Conservation (phyloP, 2,888 invertebrate genomes). For the Tetrapedia diversipes region DNA sequence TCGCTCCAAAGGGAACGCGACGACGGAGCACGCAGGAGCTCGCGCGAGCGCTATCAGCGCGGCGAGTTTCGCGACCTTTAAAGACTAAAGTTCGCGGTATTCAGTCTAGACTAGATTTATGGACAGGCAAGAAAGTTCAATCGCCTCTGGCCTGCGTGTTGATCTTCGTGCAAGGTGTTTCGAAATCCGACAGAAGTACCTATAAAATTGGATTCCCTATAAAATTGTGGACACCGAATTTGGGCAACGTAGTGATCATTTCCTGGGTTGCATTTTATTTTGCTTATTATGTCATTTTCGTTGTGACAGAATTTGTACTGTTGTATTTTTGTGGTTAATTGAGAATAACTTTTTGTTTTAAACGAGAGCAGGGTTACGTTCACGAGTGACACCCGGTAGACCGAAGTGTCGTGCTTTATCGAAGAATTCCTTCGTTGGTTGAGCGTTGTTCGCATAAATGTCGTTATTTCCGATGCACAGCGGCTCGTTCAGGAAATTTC, state of each 20-base stretch:
- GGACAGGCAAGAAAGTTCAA: slow-evolving; percentile 77
- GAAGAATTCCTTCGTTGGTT: slow-evolving; percentile 26
- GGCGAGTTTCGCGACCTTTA: slow-evolving; percentile 80
- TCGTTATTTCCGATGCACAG: slow-evolving; percentile 31
- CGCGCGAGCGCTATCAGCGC: slow-evolving; percentile 58
- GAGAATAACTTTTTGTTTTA: too few species aligned
- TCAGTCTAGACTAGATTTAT: slow-evolving; percentile 77
- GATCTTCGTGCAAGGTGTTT: slow-evolving; percentile 55
- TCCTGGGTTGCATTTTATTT: too few species aligned
- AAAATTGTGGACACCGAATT: too few species aligned
- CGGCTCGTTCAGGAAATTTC: slow-evolving; percentile 28
- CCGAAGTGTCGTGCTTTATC: not conserved
- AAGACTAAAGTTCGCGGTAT: slow-evolving; percentile 81
- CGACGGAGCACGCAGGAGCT: slow-evolving; percentile 27
- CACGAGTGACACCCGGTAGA: slow-evolving; percentile 4
- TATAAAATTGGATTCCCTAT: not conserved
- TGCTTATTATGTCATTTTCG: too few species aligned
- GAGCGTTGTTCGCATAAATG: slow-evolving; percentile 8
- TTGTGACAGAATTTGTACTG: too few species aligned
- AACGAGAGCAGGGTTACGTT: too few species aligned
- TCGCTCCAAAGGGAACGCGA: slow-evolving; percentile 48
- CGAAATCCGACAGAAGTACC: slow-evolving; percentile 20
- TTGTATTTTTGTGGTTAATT: too few species aligned
- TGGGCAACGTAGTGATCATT: too few species aligned
- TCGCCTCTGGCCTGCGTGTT: slow-evolving; percentile 65